A percentile compares a stretch with the other conserved stretches of the same genome.
These are phyloP conservation scores for Saccostrea glomerata DNA, from an alignment of 1,140 invertebrate species.

Conservation along the genomic window DNA sequence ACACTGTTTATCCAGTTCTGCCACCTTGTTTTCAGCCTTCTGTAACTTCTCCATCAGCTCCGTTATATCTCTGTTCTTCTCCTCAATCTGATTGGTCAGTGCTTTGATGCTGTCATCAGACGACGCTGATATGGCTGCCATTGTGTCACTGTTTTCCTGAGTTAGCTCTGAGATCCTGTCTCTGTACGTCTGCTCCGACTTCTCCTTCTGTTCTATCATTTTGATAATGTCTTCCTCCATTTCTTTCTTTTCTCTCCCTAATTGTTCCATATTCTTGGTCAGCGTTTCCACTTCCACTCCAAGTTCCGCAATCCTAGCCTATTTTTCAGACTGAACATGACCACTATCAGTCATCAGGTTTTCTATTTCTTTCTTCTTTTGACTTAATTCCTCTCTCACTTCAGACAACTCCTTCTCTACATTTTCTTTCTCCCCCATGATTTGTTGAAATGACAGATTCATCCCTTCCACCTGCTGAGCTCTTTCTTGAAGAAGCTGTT, in stretches of 20 bases:
- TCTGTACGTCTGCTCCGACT: conserved; percentile 41
- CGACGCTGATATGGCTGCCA: conserved; percentile 56
- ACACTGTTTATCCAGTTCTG: conserved; percentile 49
- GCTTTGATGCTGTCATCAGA: conserved; percentile 55
- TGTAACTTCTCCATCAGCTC: conserved; percentile 43
- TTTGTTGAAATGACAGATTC: conserved; percentile 37
- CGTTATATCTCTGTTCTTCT: conserved; percentile 57
- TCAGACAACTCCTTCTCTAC: conserved; percentile 56
- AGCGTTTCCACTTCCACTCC: conserved; percentile 47
- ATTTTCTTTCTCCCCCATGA: conserved; percentile 35
- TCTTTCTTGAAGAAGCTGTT: conserved; percentile 61
- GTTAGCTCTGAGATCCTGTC: conserved; percentile 49
- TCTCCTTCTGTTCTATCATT: conserved; percentile 56
- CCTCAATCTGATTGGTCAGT: conserved; percentile 50
- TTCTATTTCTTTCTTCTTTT: conserved; percentile 59
- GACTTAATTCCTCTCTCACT: conserved; percentile 50
- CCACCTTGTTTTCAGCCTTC: conserved; percentile 41
- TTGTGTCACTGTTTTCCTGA: conserved; percentile 57
- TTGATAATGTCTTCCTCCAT: conserved; percentile 54
- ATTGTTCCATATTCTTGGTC: conserved; percentile 36
- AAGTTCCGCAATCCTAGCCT: conserved; percentile 50
- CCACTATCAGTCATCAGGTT: conserved; percentile 52
- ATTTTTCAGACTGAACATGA: conserved; percentile 44
- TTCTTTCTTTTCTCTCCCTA: conserved; percentile 52
- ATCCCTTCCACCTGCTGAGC: conserved; percentile 49